Percentiles rank a stretch among this genome's conserved stretches.
phyloP scores from a whole-genome alignment of 1,140 invertebrate genomes.

The Aphaenogaster ashmeadi region DNA sequence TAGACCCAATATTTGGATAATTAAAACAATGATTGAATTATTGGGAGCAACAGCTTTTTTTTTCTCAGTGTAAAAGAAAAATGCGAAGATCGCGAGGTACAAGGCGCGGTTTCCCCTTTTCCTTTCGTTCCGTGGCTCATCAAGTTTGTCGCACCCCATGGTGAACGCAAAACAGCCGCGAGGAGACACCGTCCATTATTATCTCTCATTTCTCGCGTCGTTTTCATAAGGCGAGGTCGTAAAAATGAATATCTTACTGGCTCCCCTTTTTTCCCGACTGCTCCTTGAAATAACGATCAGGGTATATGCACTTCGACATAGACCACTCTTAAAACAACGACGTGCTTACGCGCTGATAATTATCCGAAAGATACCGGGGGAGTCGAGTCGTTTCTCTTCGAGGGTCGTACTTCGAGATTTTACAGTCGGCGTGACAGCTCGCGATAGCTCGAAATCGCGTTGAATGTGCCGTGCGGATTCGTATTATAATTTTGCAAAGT shows the following conservation, averaged over 20 bases:
- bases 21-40: no score
- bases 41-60: no score
- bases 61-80: not conserved
- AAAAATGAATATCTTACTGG: conserved; percentile 63
- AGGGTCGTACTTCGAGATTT: not conserved
- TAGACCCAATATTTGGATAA: no score
- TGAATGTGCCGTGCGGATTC: not conserved
- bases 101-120: not conserved
- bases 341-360: conserved; percentile 34
- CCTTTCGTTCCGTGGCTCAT: not conserved
- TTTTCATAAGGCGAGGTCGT: conserved; percentile 51
- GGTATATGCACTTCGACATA: not conserved
- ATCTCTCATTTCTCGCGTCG: conserved; percentile 31
- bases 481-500: not conserved
- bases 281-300: conserved; percentile 37
- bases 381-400: not conserved
- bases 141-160: not conserved
- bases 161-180: conserved; percentile 15
- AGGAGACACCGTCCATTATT: conserved; percentile 22
- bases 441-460: not conserved
- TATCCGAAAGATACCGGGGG: conserved; percentile 1
- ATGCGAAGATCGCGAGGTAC: not conserved
- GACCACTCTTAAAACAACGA: conserved; percentile 1
- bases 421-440: no score
- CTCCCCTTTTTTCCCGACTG: not conserved